Percentiles rank a stretch among this genome's conserved stretches.
phyloP scores from a whole-genome alignment of 1,140 invertebrate genomes.

The Cherax destructor region DNA sequence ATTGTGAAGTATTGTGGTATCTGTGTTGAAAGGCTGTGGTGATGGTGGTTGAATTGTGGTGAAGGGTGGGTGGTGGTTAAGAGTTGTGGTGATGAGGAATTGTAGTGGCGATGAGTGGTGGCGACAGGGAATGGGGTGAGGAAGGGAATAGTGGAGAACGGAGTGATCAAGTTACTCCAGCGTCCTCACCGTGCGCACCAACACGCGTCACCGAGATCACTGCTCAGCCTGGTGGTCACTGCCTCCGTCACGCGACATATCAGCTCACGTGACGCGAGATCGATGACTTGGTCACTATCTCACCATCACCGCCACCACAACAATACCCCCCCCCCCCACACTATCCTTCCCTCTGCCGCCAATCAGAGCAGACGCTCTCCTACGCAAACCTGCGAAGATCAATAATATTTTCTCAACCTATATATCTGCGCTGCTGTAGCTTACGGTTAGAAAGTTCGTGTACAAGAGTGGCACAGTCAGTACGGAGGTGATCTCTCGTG shows the following conservation, averaged over 20 bases:
- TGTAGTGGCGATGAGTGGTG: too few species aligned
- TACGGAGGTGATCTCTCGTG: too few species aligned
- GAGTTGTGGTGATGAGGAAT: too few species aligned
- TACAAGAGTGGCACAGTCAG: too few species aligned
- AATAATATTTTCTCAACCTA: background rate
- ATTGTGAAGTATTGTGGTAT: too few species aligned
- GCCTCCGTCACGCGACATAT: background rate
- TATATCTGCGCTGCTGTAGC: too few species aligned
- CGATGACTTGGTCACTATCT: background rate
- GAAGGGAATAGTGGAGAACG: too few species aligned
- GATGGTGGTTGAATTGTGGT: too few species aligned
- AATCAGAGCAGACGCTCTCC: background rate
- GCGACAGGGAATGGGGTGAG: too few species aligned
- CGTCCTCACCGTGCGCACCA: background rate
- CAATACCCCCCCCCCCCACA: background rate
- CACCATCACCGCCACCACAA: background rate
- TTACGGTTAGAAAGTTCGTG: too few species aligned
- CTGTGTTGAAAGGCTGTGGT: too few species aligned
- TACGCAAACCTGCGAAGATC: background rate
- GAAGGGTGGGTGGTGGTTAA: too few species aligned
- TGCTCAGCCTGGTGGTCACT: slow-evolving; percentile 26
- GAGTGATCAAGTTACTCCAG: slow-evolving; percentile 13
- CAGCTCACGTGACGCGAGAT: slow-evolving; percentile 10
- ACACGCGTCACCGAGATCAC: slow-evolving; percentile 10
- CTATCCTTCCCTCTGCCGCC: background rate